A percentile compares a stretch with the other conserved stretches of the same genome.
phyloP scores from a whole-genome alignment of 2,797 vertebrate species.

The Chromis chromis region DNA sequence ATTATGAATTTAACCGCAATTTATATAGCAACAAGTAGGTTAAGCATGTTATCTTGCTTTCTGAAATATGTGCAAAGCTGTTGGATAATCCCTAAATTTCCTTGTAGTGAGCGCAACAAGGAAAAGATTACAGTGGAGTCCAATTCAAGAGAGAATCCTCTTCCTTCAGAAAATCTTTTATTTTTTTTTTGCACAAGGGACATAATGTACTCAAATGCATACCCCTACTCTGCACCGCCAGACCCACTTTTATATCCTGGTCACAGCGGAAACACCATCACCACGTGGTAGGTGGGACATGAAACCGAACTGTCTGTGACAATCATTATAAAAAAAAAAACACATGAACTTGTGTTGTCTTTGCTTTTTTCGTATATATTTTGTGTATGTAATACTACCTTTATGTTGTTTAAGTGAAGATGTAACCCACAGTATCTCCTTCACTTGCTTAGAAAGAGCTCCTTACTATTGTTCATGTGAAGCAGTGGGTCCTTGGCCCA shows the following conservation, averaged over 20 bases:
- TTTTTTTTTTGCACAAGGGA: constrained; percentile 22
- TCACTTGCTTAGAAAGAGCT: constrained; percentile 31
- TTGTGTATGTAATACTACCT: constrained; percentile 38
- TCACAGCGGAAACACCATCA: constrained; percentile 33
- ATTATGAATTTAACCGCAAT: neutral
- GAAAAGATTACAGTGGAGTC: neutral
- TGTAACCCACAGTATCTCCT: constrained; percentile 39
- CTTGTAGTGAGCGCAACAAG: neutral
- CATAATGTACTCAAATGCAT: constrained; percentile 13
- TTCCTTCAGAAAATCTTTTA: neutral
- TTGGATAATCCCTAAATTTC: constrained; percentile 5
- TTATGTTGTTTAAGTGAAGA: constrained; percentile 45
- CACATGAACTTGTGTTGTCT: constrained; percentile 35
- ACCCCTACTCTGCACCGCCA: constrained; percentile 12
- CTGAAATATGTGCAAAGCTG: constrained; percentile 7
- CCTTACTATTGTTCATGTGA: constrained; percentile 7
- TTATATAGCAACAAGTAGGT: constrained; percentile 12
- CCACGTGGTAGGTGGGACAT: constrained; percentile 11
- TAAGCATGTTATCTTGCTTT: constrained; percentile 13
- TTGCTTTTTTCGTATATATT: constrained; percentile 32
- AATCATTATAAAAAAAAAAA: constrained; percentile 65
- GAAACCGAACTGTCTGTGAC: constrained; percentile 51
- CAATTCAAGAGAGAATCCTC: neutral
- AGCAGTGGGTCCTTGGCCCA: neutral
- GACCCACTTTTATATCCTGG: constrained; percentile 10